Evolutionary conservation across 2,888 invertebrate genomes (phyloP), one percentile per base, ranked within the genome.

Genomic region (Drosophila kokeensis): DNA sequence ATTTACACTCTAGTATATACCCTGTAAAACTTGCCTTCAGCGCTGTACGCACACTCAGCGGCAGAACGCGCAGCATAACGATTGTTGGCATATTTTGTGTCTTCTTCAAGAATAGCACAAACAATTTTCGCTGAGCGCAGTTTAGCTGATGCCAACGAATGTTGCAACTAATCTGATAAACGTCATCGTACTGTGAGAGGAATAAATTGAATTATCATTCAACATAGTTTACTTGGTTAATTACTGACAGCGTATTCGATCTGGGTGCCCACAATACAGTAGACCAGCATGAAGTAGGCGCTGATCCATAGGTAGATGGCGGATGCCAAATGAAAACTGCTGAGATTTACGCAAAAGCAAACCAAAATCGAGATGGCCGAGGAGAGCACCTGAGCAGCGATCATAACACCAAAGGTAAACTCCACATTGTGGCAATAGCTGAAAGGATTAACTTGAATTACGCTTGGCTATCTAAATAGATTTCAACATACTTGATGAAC

Each of bases 241-340:
- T 15, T 18, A 71, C 84, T 50, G 10, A 84, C 83, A 32, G 75
- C 78, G 36, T 68, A 78, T 40, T 84, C 89, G 15, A 86, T 53
- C 45, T 78, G 75, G 3, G 87, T 83, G 52, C 89, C 83, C 50
- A 84, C 32, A 48, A 88, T 8, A 45, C 83, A 84, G 18, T 83
- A 84, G 38, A 86, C 73, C 0, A 69, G 15, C 83, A 84, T 81
- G 38, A 62, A 71, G 58, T 84, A 88, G 40, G 61, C 66, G n/a
- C 81, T 66, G n/a, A 86, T 38, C 21, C 83, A 4, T 11, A 83
- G 65, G 21, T 30, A 83, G 4, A 81, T 60, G 8, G 67, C 64
- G 15, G 75, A 69, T 2, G 81, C 68, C 8, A 69, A 30, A 54
- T 84, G 71, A 21, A 84, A 88, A 0, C 59, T 71, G 11, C 11